These are phyloP conservation scores for Augiades crinisus DNA, from an alignment of 2,888 invertebrate genomes.

Conservation along the genomic window DNA sequence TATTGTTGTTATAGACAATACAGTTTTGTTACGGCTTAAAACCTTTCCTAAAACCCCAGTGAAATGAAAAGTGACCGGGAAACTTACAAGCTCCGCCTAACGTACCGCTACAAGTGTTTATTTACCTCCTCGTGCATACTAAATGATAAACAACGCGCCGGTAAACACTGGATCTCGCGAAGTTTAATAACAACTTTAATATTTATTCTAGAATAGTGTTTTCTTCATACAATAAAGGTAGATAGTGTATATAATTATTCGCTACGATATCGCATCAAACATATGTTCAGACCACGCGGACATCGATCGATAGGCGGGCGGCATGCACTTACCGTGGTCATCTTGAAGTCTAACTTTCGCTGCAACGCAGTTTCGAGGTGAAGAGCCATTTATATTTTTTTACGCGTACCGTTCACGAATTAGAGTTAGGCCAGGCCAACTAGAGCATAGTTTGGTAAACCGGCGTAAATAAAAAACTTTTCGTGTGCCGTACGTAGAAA, in stretches of 20 bases:
- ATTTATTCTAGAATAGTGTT: slow-evolving; percentile 1
- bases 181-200: slow-evolving; percentile 35
- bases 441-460: slow-evolving; percentile 64
- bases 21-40: background rate
- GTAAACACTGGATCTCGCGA: slow-evolving; percentile 39
- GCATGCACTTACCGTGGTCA: slow-evolving; percentile 78
- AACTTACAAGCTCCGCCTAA: slow-evolving; percentile 29
- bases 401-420: slow-evolving; percentile 45
- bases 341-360: slow-evolving; percentile 78
- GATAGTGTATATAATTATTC: slow-evolving; percentile 41
- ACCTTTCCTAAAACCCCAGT: background rate
- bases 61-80: background rate
- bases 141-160: slow-evolving; percentile 37
- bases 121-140: slow-evolving; percentile 51
- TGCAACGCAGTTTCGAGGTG: slow-evolving; percentile 78
- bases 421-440: slow-evolving; percentile 53
- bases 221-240: slow-evolving; percentile 20
- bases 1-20: background rate
- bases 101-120: slow-evolving; percentile 69
- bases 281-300: slow-evolving; percentile 75
- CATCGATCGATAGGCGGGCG: slow-evolving; percentile 59
- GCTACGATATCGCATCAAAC: slow-evolving; percentile 51
- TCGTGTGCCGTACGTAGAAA: slow-evolving; percentile 63
- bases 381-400: slow-evolving; percentile 62
- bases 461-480: slow-evolving; percentile 63